Evolutionary conservation across 2,888 invertebrate genomes (phyloP).

Genomic region (Drosophila infuscata): DNA sequence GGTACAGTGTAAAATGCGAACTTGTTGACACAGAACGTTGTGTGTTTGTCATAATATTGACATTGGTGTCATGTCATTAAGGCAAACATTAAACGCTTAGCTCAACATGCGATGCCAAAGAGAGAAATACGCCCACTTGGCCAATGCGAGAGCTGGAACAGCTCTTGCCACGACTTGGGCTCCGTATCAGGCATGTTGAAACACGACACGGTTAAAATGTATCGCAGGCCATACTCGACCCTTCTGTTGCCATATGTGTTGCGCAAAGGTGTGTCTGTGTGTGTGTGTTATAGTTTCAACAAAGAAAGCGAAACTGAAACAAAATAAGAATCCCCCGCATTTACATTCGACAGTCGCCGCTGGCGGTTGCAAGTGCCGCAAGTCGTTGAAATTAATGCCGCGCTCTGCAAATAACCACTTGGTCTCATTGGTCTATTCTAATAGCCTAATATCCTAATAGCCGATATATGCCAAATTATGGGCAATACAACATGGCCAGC

Average conservation of each 20-base stretch:
- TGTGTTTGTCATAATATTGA: slow-evolving; percentile 72
- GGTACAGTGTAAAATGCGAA: slow-evolving; percentile 55
- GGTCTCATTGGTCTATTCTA: not conserved
- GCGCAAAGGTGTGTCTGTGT: slow-evolving; percentile 14
- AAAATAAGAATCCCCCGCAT: slow-evolving; percentile 57
- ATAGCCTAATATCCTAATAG: not conserved
- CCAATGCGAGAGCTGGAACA: slow-evolving; percentile 30
- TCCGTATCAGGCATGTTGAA: slow-evolving; percentile 46
- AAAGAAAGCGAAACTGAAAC: slow-evolving; percentile 42
- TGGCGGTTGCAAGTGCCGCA: slow-evolving; percentile 65
- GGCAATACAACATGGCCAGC: slow-evolving; percentile 28
- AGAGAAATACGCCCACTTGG: slow-evolving; percentile 24
- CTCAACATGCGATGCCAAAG: slow-evolving; percentile 56
- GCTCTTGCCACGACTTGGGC: slow-evolving; percentile 25
- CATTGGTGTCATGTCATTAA: slow-evolving; percentile 80
- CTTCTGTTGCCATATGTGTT: slow-evolving; percentile 39
- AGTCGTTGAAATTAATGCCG: slow-evolving; percentile 41
- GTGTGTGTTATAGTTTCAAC: slow-evolving; percentile 47
- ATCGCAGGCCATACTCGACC: slow-evolving; percentile 57
- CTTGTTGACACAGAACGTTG: slow-evolving; percentile 71
- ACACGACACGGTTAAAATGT: slow-evolving; percentile 68
- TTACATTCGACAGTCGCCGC: slow-evolving; percentile 68
- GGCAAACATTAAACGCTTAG: slow-evolving; percentile 74
- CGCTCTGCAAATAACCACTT: slow-evolving; percentile 1
- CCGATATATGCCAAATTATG: slow-evolving; percentile 41